Evolutionary conservation across 2,113 vertebrate species (phyloP).

Genomic region (Datnioides undecimradiatus): DNA sequence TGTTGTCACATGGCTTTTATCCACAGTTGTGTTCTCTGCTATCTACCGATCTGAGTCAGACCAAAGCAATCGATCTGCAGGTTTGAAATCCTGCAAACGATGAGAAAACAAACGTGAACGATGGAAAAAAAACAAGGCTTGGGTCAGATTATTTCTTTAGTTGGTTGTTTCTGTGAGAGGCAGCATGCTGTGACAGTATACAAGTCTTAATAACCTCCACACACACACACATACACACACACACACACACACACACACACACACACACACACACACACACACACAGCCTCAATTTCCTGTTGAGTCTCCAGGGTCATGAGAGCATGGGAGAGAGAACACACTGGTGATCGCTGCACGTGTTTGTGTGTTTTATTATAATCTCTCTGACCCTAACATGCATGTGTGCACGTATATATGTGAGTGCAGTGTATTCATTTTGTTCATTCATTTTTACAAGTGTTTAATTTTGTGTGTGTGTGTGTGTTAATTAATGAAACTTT

Average conservation of each 20-base stretch:
- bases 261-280: slow-evolving; percentile 40
- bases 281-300: slow-evolving; percentile 65
- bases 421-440: neutral
- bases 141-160: too few relatives aligned
- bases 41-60: too few relatives aligned
- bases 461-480: slow-evolving; percentile 2
- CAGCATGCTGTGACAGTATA: neutral
- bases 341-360: slow-evolving; percentile 15
- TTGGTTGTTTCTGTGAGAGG: neutral
- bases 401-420: neutral
- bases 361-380: neutral
- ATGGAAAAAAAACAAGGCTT: slow-evolving; percentile 6
- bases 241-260: too few relatives aligned
- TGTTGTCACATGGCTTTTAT: too few relatives aligned
- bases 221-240: too few relatives aligned
- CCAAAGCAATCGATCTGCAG: too few relatives aligned
- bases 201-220: neutral
- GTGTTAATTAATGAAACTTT: slow-evolving; percentile 50
- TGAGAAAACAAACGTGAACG: too few relatives aligned
- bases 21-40: too few relatives aligned
- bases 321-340: slow-evolving; percentile 57
- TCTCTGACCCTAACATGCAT: neutral
- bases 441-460: too few relatives aligned
- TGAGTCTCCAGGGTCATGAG: slow-evolving; percentile 56
- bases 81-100: too few relatives aligned